A percentile compares a stretch with the other conserved stretches of the same genome.
Evolutionary conservation across 1,140 invertebrate genomes (phyloP).

Genomic region (Drosophila tristis): DNA sequence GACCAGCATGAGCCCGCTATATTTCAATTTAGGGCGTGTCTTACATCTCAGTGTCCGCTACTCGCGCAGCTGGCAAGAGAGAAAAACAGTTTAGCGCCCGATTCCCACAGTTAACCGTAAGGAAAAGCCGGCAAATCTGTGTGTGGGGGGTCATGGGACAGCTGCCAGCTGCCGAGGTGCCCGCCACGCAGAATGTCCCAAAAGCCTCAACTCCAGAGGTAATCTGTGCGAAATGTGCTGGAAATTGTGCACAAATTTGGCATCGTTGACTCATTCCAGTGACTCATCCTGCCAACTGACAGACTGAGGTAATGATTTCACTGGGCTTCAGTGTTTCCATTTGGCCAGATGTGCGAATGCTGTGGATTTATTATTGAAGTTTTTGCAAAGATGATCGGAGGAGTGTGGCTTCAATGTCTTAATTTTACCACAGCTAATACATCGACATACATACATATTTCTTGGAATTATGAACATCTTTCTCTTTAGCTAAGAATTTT

Average conservation of each 20-base stretch:
- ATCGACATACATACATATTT: no score
- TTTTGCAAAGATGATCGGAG: neutral
- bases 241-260: slow-evolving; percentile 30
- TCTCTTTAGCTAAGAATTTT: no score
- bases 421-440: no score
- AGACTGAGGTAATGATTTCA: slow-evolving; percentile 28
- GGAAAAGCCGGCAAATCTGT: slow-evolving; percentile 23
- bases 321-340: neutral
- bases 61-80: slow-evolving; percentile 5
- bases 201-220: slow-evolving; percentile 71
- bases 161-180: slow-evolving; percentile 41
- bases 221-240: slow-evolving; percentile 72
- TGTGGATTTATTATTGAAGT: slow-evolving; percentile 25
- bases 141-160: slow-evolving; percentile 12
- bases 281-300: slow-evolving; percentile 86
- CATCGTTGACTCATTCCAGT: slow-evolving; percentile 74
- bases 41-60: slow-evolving; percentile 85
- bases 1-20: slow-evolving; percentile 91
- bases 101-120: slow-evolving; percentile 41
- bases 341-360: slow-evolving; percentile 3
- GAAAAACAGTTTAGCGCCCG: slow-evolving; percentile 31
- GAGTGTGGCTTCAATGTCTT: no score
- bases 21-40: slow-evolving; percentile 88
- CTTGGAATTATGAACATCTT: no score
- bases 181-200: slow-evolving; percentile 90